Base-by-base conservation (phyloP, 2,888 invertebrate species). In the Drosophila fungiperda region DNA sequence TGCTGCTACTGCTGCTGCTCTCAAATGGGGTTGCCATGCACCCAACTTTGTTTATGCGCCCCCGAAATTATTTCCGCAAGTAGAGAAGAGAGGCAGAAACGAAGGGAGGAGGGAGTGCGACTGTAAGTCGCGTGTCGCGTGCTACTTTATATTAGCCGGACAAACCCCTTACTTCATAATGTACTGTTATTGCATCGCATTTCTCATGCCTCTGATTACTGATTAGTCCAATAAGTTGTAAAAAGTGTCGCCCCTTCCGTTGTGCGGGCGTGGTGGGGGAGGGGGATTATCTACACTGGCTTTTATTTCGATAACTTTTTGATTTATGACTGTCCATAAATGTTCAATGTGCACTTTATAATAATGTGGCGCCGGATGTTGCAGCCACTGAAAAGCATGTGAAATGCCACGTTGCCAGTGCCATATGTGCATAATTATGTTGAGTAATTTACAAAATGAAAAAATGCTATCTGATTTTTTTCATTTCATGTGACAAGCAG, bases 291-390 rank as follows among this genome's bases (percentile, higher is more conserved):
- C 80, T 83, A 77, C 83, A 68, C 73, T 72, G 91, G 86, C 83
- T 85, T 82, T 89, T 79, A 76, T 78, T 85, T 80, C 82, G 87
- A 87, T 88, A 85, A 89, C 89, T 85, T 91, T 91, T 90, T 92
- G 92, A 92, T 92, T 92, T 92, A 92, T 92, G 92, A 83, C 82
- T 78, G 82, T 81, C 84, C 91, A 90, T 91, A 90, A 90, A 92
- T 87, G 91, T 87, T 82, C 82, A 72, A 77, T 84, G 87, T 76
- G 76, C 76, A 74, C 67, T 87, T 85, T 87, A 89, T 89, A 87
- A 87, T 85, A 83, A 87, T 89, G 80, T 82, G 67, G 66, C 64
- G 63, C 78, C 69, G 80, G 62, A 80, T 77, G 68, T 38, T 69
- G 64, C 29, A 38, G 40, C 59, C 55, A 23, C 26, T 48, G 64